Percentiles rank a stretch among this genome's conserved stretches.
phyloP scores from a whole-genome alignment of 2,797 vertebrate species.

The Leucoraja ocellata region DNA sequence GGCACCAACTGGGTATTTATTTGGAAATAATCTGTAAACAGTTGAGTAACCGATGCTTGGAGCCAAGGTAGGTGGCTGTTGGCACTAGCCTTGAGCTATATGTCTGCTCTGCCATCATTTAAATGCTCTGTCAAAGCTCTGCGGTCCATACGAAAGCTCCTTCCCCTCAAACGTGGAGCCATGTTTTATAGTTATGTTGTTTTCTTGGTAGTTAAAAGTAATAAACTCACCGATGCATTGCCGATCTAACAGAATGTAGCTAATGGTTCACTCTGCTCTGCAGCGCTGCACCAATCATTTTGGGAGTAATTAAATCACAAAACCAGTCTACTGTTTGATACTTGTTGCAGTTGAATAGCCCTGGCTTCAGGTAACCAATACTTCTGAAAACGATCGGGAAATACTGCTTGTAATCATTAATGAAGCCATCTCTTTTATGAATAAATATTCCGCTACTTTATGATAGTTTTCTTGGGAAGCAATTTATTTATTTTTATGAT shows the following conservation, averaged over 20 bases:
- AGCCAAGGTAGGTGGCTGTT: neutral
- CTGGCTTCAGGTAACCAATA: neutral
- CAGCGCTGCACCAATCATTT: neutral
- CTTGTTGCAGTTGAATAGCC: neutral
- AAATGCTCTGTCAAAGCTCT: neutral
- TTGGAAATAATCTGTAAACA: neutral
- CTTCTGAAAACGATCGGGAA: neutral
- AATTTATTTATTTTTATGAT: neutral
- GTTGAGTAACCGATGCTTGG: neutral
- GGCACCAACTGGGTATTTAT: neutral
- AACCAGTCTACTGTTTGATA: slow-evolving; percentile 8
- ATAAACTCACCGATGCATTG: slow-evolving; percentile 6
- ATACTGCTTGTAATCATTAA: slow-evolving; percentile 21
- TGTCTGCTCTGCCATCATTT: neutral
- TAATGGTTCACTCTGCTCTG: neutral
- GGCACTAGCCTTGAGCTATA: neutral
- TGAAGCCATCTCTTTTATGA: neutral
- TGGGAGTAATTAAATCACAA: neutral
- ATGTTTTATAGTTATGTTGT: slow-evolving; percentile 27
- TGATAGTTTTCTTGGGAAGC: neutral
- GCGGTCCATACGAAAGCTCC: neutral
- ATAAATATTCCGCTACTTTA: neutral
- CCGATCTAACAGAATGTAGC: slow-evolving; percentile 5
- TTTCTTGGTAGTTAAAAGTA: neutral
- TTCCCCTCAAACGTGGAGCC: neutral